These are phyloP conservation scores for Drosophila simulans DNA, from an alignment of 1,140 invertebrate genomes.

Conservation along the genomic window DNA sequence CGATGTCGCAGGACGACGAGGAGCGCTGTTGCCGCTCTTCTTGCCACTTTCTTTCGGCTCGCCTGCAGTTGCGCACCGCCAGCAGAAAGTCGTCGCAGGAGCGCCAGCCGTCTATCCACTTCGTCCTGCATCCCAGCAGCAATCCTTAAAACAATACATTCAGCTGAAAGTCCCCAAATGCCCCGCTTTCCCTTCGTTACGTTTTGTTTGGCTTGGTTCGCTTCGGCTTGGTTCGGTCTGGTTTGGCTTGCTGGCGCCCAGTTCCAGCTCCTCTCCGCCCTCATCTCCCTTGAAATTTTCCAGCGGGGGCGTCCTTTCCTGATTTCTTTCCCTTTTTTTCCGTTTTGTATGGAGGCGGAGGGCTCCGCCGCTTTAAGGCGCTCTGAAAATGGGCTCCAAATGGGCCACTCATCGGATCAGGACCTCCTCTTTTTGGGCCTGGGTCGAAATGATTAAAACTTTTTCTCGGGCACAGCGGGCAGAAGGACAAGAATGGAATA, in stretches of 20 bases:
- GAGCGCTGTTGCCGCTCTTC: slow-evolving; percentile 73
- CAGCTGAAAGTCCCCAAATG: slow-evolving; percentile 62
- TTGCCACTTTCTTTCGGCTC: slow-evolving; percentile 49
- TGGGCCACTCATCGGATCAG: slow-evolving; percentile 8
- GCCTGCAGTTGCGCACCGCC: slow-evolving; percentile 44
- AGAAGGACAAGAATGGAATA: not conserved
- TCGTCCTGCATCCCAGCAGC: slow-evolving; percentile 24
- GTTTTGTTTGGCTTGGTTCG: not conserved
- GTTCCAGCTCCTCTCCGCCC: slow-evolving; percentile 27
- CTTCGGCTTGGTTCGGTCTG: slow-evolving; percentile 19
- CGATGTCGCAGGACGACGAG: slow-evolving; percentile 1
- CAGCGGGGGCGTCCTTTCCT: slow-evolving; percentile 16
- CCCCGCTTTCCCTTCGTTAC: slow-evolving; percentile 9
- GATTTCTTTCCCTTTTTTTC: no score
- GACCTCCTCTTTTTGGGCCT: slow-evolving; percentile 8
- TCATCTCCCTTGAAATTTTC: not conserved
- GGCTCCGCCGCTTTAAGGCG: slow-evolving; percentile 7
- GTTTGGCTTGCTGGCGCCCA: slow-evolving; percentile 34
- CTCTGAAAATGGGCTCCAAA: not conserved
- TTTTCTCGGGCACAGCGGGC: slow-evolving; percentile 22
- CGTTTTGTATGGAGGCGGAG: not conserved
- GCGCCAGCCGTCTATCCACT: not conserved
- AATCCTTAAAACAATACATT: slow-evolving; percentile 78
- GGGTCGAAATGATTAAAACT: slow-evolving; percentile 66
- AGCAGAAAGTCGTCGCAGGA: not conserved